These are phyloP conservation scores for Ispidina lecontei DNA, from an alignment of 2,797 vertebrate species.

Conservation along the genomic window DNA sequence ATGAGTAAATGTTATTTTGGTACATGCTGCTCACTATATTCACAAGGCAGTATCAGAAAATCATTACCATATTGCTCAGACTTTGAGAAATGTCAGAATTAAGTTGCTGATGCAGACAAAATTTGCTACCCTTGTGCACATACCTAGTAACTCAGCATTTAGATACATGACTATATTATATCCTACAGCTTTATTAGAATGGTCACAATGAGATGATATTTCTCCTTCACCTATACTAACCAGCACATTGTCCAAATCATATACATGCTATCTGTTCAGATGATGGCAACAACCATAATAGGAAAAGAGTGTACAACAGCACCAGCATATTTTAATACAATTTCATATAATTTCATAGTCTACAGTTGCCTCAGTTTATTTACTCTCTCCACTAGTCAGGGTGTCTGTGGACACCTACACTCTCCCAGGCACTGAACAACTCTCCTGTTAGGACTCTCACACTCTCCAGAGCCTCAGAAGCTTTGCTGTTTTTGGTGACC, in stretches of 20 bases:
- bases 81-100: not conserved
- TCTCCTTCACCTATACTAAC: not conserved
- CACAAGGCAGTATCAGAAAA: not conserved
- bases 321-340: not conserved
- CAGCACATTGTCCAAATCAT: not conserved
- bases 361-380: not conserved
- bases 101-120: not conserved
- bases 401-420: not conserved
- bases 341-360: not conserved
- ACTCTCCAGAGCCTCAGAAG: not conserved
- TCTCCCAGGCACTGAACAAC: not conserved
- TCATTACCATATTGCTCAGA: not conserved
- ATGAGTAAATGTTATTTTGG: not conserved
- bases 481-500: not conserved
- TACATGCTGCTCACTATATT: not conserved
- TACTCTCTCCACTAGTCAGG: not conserved
- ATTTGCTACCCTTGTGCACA: not conserved
- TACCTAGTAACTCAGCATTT: not conserved
- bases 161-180: not conserved
- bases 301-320: not conserved
- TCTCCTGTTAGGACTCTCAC: not conserved
- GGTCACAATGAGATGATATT: not conserved
- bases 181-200: not conserved
- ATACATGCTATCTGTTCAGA: not conserved
- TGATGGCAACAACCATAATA: not conserved